Conservation (phyloP, 64 coral and sea anemone species). For the Montipora capricornis region DNA sequence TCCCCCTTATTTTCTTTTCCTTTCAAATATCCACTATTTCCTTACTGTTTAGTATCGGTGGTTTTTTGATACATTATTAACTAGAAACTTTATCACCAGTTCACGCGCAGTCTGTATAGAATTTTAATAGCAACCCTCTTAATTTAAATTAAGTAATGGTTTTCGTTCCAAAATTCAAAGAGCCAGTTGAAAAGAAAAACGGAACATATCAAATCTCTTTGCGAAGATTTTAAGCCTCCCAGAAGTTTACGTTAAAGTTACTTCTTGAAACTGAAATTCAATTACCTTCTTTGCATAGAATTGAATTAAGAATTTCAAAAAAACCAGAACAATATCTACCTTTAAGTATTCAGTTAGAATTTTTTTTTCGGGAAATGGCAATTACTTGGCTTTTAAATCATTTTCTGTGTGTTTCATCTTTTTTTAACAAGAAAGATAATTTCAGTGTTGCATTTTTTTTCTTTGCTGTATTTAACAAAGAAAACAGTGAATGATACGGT, state of each 20-base stretch:
- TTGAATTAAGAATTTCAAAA: conserved; percentile 8
- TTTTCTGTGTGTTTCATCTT: background rate
- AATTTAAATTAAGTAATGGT: conserved; percentile 4
- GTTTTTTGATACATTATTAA: conserved; percentile 20
- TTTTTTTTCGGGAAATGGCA: background rate
- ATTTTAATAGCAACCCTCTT: background rate
- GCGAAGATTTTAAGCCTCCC: background rate
- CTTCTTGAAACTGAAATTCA: conserved; percentile 13
- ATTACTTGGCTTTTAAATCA: conserved; percentile 14
- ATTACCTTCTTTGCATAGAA: background rate
- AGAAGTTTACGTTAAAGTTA: background rate
- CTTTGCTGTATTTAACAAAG: background rate
- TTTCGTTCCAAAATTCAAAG: conserved; percentile 15
- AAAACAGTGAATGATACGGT: background rate
- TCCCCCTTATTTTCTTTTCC: background rate
- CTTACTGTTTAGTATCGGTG: conserved; percentile 11
- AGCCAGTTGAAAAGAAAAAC: background rate
- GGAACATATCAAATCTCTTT: background rate
- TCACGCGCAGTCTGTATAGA: background rate
- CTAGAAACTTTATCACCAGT: conserved; percentile 2
- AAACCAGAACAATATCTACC: background rate
- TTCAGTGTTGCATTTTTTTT: background rate
- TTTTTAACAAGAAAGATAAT: no score
- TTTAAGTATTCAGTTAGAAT: background rate
- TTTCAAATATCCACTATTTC: conserved; percentile 20